A percentile compares a stretch with the other conserved stretches of the same genome.
Conservation (phyloP, 2,113 vertebrate genomes). For the Pseudorasbora parva region DNA sequence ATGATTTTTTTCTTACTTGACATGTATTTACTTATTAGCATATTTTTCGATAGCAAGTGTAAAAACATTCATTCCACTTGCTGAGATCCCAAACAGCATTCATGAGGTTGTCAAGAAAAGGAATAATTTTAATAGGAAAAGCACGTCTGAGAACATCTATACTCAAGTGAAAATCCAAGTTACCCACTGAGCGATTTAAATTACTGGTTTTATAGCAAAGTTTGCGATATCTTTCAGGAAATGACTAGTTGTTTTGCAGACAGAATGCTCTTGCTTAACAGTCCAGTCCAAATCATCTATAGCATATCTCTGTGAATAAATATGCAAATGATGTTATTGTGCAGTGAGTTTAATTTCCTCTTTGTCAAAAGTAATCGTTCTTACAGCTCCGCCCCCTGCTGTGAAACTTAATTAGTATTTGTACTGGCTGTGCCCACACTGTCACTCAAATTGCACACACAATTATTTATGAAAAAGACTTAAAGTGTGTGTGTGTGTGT, state of each 20-base stretch:
- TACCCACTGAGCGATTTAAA: neutral
- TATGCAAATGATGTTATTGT: constrained; percentile 32
- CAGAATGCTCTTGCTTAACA: neutral
- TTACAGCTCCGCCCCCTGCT: constrained; percentile 32
- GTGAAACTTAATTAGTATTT: constrained; percentile 41
- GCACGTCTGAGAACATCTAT: neutral
- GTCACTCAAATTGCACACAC: constrained; percentile 20
- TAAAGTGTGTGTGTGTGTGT: constrained; percentile 3
- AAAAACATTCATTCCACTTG: neutral
- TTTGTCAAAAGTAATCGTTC: constrained; percentile 24
- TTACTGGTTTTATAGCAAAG: neutral
- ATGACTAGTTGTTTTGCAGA: neutral
- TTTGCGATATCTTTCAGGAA: neutral
- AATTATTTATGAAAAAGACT: constrained; percentile 33
- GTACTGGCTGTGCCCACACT: constrained; percentile 13
- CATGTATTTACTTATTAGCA: too few species aligned
- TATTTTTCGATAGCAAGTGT: neutral
- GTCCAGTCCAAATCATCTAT: constrained; percentile 17
- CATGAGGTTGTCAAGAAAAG: neutral
- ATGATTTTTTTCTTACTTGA: neutral
- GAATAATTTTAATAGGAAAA: neutral
- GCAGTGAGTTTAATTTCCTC: constrained; percentile 22
- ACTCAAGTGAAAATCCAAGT: neutral
- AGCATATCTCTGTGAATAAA: constrained; percentile 16
- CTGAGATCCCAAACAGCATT: neutral